These are phyloP conservation scores for Stichodactyla mertensii DNA, from an alignment of 64 coral and sea anemone genomes.

Conservation along the genomic window DNA sequence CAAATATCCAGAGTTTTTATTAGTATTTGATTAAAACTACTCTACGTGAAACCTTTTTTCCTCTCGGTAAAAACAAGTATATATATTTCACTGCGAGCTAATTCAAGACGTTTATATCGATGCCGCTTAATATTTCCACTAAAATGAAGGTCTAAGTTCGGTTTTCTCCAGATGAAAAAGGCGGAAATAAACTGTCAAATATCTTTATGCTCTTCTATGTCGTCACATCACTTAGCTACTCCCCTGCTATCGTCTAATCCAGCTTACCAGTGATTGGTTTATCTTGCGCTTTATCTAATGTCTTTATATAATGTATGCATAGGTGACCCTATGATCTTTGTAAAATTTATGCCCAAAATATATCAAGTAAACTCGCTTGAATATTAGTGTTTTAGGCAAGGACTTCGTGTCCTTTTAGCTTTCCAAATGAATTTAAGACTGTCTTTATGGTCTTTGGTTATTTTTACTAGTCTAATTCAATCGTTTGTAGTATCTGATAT, in stretches of 20 bases:
- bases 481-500: conserved; percentile 17
- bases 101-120: too few relatives aligned
- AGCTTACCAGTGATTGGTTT: neutral
- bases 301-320: neutral
- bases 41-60: too few relatives aligned
- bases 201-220: neutral
- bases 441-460: conserved; percentile 24
- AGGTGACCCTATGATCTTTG: conserved; percentile 3
- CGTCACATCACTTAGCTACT: conserved; percentile 3
- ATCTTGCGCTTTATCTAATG: too few relatives aligned
- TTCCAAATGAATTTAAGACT: conserved; percentile 55
- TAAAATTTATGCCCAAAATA: neutral
- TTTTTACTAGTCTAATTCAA: conserved; percentile 29
- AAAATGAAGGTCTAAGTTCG: too few relatives aligned
- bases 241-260: neutral
- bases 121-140: too few relatives aligned
- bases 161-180: neutral
- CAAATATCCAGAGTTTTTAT: too few relatives aligned
- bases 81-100: too few relatives aligned
- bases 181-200: conserved; percentile 1
- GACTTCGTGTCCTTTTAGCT: conserved; percentile 3
- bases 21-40: too few relatives aligned
- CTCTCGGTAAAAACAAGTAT: too few relatives aligned
- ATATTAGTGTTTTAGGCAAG: conserved; percentile 1
- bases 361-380: neutral